These are phyloP conservation scores for Opisthograptis luteolata DNA, from an alignment of 2,888 invertebrate genomes.

Conservation along the genomic window DNA sequence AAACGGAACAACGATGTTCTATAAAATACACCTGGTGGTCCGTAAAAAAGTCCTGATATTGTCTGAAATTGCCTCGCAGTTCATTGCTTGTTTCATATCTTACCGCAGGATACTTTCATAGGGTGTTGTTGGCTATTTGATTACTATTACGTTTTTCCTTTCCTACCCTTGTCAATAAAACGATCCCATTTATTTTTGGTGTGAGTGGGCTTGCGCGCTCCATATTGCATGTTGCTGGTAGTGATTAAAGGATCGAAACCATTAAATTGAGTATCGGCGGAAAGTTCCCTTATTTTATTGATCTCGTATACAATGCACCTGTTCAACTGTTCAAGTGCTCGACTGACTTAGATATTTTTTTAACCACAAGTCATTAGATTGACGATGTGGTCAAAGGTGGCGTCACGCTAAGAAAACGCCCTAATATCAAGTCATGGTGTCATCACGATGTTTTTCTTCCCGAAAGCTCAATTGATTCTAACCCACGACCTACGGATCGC, in stretches of 20 bases:
- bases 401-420: no score
- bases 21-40: constrained; percentile 74
- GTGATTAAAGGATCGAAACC: constrained; percentile 9
- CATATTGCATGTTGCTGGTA: constrained; percentile 14
- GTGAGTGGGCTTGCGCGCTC: constrained; percentile 28
- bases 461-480: no score
- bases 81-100: constrained; percentile 59
- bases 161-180: constrained; percentile 56
- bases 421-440: no score
- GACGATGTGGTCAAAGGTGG: no score
- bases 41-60: constrained; percentile 64
- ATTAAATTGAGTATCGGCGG: constrained; percentile 5
- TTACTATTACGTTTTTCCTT: constrained; percentile 51
- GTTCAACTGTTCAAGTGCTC: no score
- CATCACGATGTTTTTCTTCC: no score
- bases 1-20: constrained; percentile 58
- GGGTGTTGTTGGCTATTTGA: constrained; percentile 41
- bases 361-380: no score
- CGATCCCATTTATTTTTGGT: constrained; percentile 46
- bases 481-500: no score
- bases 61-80: constrained; percentile 57
- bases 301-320: no score
- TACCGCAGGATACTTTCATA: constrained; percentile 33
- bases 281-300: no score
- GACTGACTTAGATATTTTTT: no score